Conservation (phyloP, 2,113 vertebrate genomes). For the Semnornis frantzii region DNA sequence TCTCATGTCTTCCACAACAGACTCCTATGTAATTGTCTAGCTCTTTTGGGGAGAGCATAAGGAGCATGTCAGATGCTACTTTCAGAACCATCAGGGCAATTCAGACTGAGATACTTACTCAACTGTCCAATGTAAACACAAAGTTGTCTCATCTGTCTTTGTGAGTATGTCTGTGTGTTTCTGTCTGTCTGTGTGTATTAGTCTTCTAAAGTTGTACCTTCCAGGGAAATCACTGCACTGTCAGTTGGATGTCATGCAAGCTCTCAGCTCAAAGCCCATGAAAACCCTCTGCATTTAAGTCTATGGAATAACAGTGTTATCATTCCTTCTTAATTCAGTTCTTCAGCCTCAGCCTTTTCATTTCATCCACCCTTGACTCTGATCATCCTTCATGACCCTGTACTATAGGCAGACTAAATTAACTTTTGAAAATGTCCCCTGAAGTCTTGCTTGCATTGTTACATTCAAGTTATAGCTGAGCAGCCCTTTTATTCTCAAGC, state of each 20-base stretch:
- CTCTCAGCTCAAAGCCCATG: not conserved
- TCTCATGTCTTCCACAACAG: not conserved
- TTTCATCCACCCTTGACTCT: not conserved
- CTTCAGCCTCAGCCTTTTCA: not conserved
- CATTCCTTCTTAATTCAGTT: not conserved
- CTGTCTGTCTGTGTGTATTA: not conserved
- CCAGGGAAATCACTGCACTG: not conserved
- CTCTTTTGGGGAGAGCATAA: not conserved
- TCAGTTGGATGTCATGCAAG: not conserved
- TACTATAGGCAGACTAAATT: not conserved
- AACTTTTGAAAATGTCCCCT: not conserved
- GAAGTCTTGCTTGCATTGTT: not conserved
- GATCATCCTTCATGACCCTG: not conserved
- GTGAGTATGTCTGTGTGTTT: not conserved
- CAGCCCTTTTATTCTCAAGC: not conserved
- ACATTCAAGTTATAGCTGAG: not conserved
- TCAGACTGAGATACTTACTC: not conserved
- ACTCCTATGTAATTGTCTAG: not conserved
- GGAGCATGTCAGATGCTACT: not conserved
- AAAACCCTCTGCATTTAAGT: not conserved
- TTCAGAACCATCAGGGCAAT: not conserved
- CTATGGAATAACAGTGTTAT: not conserved
- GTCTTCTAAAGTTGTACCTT: not conserved
- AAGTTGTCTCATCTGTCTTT: not conserved
- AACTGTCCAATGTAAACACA: not conserved